Evolutionary conservation across 2,888 invertebrate species (phyloP), one percentile per base, ranked within the genome.

Genomic region (Osmoderma eremita): DNA sequence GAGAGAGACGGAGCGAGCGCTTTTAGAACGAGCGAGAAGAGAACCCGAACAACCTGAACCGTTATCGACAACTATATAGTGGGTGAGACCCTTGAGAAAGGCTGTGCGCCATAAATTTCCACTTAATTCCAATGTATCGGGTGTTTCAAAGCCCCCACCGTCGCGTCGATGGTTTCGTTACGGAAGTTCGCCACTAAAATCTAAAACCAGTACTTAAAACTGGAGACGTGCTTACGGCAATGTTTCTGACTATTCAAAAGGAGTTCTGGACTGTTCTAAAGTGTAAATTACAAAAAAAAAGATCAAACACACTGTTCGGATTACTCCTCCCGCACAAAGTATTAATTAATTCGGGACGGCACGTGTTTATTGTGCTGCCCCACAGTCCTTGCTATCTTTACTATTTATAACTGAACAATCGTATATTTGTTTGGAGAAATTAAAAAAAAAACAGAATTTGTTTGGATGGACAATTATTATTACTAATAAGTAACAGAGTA

Each of bases 91-190:
- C 41, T 42, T 41, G 42, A 56, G 42, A 42, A 24, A 10, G 10
- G 36, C 22, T 8, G 42, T 41, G 6, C 36, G 65, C 30, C 65
- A 56, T 65, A 65, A 65, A 65, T 65, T 65, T 54, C 54, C 65
- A 53, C 65, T 65, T 65, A 65, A 65, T 65, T 65, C 56, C 65
- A 42, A 24, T 53, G 56, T 51, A 65, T 65, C 65, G 48, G 53
- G 45, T 64, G 54, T 65, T 65, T 56, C 45, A 54, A 56, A 56
- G 65, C 54, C 22, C 54, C 22, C 22, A 15, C 17, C 18, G 17
- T 41, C 39, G 41, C 38, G 39, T 56, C 54, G 41, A n/a, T 41
- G 22, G 20, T 41, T 56, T 22, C 41, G 13, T 20, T 42, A 10
- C 56, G 41, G 56, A 56, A 56, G 56, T 41, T 56, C 6, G 22